Base-by-base conservation (phyloP, 2,797 vertebrate species). In the Podarcis lilfordi region DNA sequence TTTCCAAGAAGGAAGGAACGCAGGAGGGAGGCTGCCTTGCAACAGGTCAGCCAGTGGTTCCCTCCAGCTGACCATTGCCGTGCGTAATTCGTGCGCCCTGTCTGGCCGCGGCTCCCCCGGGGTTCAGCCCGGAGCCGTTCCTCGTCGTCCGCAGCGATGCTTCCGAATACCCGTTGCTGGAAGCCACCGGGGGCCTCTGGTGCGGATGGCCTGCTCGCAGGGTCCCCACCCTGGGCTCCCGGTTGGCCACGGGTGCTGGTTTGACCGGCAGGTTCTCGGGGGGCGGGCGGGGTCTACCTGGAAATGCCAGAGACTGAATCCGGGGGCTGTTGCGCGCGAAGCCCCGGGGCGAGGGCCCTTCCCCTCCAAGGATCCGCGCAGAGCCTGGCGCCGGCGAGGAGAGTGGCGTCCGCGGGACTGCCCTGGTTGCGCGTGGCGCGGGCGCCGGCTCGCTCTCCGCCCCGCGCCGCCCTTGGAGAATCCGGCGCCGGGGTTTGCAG, bases 401-500 rank as follows among this genome's bases (percentile, higher is more conserved):
- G 25, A 32, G 27, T 15, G n/a, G n/a, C 71, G 2, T 8, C 10
- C 11, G 21, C 11, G 10, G 71, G 10, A 17, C 35, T 32, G 29
- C 69, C 35, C n/a, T 17, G 25, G 7, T 27, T 10, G 29, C n/a
- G 29, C n/a, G n/a, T 32, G 29, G 4, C 7, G 15, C 35, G 15
- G 32, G 35, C 72, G 4, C 17, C 13, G 72, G 17, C 35, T 6
- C 3, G 68, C 68, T 19, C 32, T 35, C 72, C 15, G 13, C 64
- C 23, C 35, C 23, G 32, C 2, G 29, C 0, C 11, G 19, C 23
- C 0, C 40, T 32, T 76, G n/a, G 13, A 1, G 85, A 91, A 78
- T 82, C 91, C n/a, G 1, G 89, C 82, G 89, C 91, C 85, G 37
- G 8, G 88, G 84, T 81, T 87, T 72, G 82, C 45, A 17, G 68